Percentiles rank a stretch among this genome's conserved stretches.
phyloP scores from a whole-genome alignment of 1,140 invertebrate species.

The Geopemphigus sp. region DNA sequence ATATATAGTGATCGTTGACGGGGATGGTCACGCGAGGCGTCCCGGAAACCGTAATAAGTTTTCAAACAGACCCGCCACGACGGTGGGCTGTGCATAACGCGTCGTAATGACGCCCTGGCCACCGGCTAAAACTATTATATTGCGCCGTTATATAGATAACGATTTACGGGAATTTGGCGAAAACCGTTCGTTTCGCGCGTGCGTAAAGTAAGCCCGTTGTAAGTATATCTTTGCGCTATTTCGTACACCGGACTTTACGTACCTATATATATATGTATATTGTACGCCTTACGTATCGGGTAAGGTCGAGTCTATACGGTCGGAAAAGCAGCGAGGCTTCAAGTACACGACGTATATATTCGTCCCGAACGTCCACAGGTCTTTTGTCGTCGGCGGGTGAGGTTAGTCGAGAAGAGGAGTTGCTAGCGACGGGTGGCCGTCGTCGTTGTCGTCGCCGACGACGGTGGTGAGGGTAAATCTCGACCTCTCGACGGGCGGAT shows the following conservation, averaged over 20 bases:
- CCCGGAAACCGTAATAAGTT: background rate
- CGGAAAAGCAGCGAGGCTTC: background rate
- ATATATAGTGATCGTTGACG: no score
- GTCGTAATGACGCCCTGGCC: background rate
- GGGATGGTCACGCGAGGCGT: no score
- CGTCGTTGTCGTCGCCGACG: background rate
- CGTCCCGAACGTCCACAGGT: background rate
- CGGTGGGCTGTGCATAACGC: background rate
- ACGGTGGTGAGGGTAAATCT: background rate
- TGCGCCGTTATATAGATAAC: no score
- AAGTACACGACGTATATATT: background rate
- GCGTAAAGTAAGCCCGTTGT: background rate
- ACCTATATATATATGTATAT: background rate
- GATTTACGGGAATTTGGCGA: background rate
- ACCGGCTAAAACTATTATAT: background rate
- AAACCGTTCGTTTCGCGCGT: background rate
- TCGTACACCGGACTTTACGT: no score
- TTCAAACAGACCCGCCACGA: background rate
- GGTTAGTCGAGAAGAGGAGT: background rate
- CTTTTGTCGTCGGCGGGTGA: no score
- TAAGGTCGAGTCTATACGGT: slow-evolving; percentile 23
- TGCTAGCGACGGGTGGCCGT: background rate
- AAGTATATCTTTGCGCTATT: no score
- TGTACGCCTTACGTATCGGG: no score
- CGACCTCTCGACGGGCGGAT: slow-evolving; percentile 32